These are phyloP conservation scores for Iselma pallidipennis DNA, from an alignment of 2,888 invertebrate genomes.

Conservation along the genomic window DNA sequence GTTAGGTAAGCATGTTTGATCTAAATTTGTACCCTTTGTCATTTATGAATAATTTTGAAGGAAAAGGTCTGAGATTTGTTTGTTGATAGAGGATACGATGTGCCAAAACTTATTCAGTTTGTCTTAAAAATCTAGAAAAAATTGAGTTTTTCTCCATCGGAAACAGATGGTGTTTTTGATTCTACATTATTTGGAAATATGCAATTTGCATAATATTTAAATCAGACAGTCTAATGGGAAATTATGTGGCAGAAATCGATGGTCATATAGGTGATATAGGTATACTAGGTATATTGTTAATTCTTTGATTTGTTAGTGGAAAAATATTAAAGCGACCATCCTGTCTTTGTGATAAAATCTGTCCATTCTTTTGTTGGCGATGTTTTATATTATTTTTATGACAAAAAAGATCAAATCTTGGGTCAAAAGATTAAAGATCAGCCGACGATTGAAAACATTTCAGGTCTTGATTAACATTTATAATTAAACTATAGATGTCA, in stretches of 20 bases:
- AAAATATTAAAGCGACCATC: neutral
- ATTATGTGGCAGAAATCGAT: neutral
- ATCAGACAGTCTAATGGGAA: neutral
- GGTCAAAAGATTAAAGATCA: conserved; percentile 54
- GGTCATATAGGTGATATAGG: no score
- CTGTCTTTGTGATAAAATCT: conserved; percentile 2
- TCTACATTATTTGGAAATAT: no score
- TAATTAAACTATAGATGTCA: conserved; percentile 42
- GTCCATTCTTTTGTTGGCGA: neutral
- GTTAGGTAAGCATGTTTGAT: neutral
- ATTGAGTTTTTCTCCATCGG: neutral
- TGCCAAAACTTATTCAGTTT: neutral
- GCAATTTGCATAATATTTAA: neutral
- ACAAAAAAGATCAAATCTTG: conserved; percentile 32
- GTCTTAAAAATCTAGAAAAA: neutral
- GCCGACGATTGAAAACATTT: conserved; percentile 33
- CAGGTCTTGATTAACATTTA: conserved; percentile 41
- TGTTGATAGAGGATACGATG: neutral
- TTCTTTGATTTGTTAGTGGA: neutral
- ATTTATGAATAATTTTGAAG: neutral
- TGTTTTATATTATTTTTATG: conserved; percentile 8
- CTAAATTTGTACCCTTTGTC: neutral
- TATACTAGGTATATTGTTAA: neutral
- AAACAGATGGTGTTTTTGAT: neutral
- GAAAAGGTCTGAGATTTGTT: neutral